Conservation (phyloP, 2,888 invertebrate species). For the Aphrophora alni region DNA sequence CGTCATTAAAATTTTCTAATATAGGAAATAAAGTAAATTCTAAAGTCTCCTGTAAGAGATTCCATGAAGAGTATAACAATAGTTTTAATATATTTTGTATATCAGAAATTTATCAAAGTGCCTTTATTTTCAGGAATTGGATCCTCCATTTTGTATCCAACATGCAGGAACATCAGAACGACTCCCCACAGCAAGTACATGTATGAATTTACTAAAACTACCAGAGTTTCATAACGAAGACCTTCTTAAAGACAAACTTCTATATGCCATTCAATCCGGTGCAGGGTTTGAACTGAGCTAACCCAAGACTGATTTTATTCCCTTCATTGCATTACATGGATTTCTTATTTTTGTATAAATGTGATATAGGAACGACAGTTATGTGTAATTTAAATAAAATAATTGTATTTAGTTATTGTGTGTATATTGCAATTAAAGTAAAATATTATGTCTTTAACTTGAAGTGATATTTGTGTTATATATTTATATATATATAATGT, state of each 20-base stretch:
- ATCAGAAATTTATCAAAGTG: too few relatives aligned
- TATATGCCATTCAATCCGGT: constrained; percentile 93
- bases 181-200: constrained; percentile 96
- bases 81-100: too few relatives aligned
- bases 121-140: constrained; percentile 76
- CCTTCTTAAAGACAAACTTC: constrained; percentile 78
- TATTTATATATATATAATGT: background rate
- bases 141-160: constrained; percentile 96
- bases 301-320: constrained; percentile 47
- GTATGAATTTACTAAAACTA: constrained; percentile 96
- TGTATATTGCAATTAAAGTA: background rate
- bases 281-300: constrained; percentile 96
- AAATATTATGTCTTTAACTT: background rate
- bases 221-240: constrained; percentile 86
- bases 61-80: too few relatives aligned
- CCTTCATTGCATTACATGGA: background rate
- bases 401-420: background rate
- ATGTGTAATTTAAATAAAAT: background rate
- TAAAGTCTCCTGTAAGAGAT: too few relatives aligned
- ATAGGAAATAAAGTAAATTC: too few relatives aligned
- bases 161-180: constrained; percentile 89
- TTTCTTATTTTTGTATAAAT: background rate
- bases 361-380: background rate
- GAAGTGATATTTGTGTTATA: background rate
- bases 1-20: too few relatives aligned